Conservation (phyloP, 2,113 vertebrate species). For the Phrynosoma platyrhinos region DNA sequence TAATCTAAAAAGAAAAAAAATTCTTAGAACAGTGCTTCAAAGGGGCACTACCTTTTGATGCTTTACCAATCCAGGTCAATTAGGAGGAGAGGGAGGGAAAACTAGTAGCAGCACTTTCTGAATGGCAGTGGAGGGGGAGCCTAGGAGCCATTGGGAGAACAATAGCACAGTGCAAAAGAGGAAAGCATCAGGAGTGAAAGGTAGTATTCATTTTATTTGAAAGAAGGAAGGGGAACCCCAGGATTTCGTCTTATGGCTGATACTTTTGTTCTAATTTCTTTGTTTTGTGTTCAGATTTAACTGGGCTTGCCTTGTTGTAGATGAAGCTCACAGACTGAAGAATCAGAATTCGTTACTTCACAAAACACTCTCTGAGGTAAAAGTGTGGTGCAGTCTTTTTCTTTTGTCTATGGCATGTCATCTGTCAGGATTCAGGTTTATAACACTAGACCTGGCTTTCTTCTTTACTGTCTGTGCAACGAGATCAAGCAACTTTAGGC, state of each 20-base stretch:
- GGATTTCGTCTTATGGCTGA: not conserved
- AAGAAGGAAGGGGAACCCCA: not conserved
- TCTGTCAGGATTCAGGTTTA: not conserved
- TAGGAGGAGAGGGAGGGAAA: not conserved
- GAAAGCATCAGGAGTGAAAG: not conserved
- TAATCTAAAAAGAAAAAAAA: not conserved
- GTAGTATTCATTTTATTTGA: not conserved
- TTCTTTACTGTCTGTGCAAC: not conserved
- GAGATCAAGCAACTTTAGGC: not conserved
- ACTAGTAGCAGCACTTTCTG: not conserved
- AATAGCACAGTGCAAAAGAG: not conserved
- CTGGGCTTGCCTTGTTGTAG: constrained; percentile 86
- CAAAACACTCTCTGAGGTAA: constrained; percentile 86
- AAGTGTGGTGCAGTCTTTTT: not conserved
- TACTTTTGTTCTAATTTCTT: not conserved
- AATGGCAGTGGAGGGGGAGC: not conserved
- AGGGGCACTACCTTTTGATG: constrained; percentile 12
- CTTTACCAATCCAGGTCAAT: constrained; percentile 27
- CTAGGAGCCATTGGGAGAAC: not conserved
- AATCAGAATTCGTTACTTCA: constrained; percentile 89
- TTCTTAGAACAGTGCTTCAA: not conserved
- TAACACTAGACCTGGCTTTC: not conserved
- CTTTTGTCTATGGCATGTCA: not conserved
- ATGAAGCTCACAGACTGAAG: constrained; percentile 95
- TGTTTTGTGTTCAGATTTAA: constrained; percentile 68